A percentile compares a stretch with the other conserved stretches of the same genome.
phyloP scores from a whole-genome alignment of 2,113 vertebrate species.

The Pituophis catenifer region DNA sequence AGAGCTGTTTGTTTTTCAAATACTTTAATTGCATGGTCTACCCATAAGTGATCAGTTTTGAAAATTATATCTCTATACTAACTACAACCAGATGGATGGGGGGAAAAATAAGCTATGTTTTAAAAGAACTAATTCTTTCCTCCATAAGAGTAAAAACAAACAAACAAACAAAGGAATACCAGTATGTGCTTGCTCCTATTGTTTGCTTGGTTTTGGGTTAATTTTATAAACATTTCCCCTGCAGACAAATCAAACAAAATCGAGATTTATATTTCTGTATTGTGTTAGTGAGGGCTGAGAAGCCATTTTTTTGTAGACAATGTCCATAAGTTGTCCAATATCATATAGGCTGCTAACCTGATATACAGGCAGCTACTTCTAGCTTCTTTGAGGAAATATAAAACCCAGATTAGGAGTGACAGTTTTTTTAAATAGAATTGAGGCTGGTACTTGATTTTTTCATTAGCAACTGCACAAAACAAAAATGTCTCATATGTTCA shows the following conservation, averaged over 20 bases:
- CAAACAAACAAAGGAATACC: constrained; percentile 25
- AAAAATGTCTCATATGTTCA: constrained; percentile 40
- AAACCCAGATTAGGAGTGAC: constrained; percentile 50
- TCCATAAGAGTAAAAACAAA: not conserved
- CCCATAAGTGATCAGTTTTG: constrained; percentile 71
- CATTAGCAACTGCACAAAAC: constrained; percentile 41
- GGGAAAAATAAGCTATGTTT: constrained; percentile 53
- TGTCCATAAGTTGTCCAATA: constrained; percentile 19
- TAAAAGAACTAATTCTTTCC: constrained; percentile 53
- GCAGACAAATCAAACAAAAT: constrained; percentile 51
- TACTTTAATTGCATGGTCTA: constrained; percentile 81
- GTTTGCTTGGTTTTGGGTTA: constrained; percentile 70
- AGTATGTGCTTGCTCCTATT: constrained; percentile 46
- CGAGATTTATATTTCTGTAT: constrained; percentile 55
- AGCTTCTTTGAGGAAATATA: constrained; percentile 49
- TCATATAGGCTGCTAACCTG: constrained; percentile 45
- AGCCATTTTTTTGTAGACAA: constrained; percentile 19
- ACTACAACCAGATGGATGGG: constrained; percentile 74
- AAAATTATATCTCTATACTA: constrained; percentile 76
- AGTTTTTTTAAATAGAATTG: constrained; percentile 28
- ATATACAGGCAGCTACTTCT: constrained; percentile 48
- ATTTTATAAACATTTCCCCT: constrained; percentile 72
- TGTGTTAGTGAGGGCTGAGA: constrained; percentile 32
- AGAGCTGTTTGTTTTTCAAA: constrained; percentile 80
- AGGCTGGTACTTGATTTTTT: constrained; percentile 34